These are phyloP conservation scores for Malacosoma neustria DNA, from an alignment of 2,888 invertebrate species.

Conservation along the genomic window DNA sequence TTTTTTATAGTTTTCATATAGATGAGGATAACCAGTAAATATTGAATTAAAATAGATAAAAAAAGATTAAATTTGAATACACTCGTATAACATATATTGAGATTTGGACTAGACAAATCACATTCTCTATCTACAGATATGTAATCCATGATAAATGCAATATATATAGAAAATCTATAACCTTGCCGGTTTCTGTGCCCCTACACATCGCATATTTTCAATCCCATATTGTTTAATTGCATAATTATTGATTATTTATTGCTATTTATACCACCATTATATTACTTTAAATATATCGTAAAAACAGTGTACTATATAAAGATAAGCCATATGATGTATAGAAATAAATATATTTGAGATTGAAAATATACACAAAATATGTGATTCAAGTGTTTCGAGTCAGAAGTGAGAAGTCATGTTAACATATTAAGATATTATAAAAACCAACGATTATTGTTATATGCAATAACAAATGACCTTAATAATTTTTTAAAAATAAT, in stretches of 20 bases:
- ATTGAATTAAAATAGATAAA: too few species aligned
- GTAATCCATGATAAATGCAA: slow-evolving; percentile 73
- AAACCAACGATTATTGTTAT: slow-evolving; percentile 40
- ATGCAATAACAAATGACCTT: slow-evolving; percentile 24
- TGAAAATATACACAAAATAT: slow-evolving; percentile 54
- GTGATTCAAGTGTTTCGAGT: slow-evolving; percentile 53
- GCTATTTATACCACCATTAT: not conserved
- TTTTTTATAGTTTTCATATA: too few species aligned
- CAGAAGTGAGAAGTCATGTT: slow-evolving; percentile 36
- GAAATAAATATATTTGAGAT: slow-evolving; percentile 29
- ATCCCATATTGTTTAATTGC: slow-evolving; percentile 23
- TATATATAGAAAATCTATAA: slow-evolving; percentile 63
- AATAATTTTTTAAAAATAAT: slow-evolving; percentile 59
- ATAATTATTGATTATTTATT: not conserved
- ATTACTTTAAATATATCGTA: not conserved
- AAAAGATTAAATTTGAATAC: slow-evolving; percentile 61
- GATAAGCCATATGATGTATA: not conserved
- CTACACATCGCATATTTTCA: slow-evolving; percentile 56
- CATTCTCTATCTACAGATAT: slow-evolving; percentile 74
- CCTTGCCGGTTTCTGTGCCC: slow-evolving; percentile 52
- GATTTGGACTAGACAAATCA: slow-evolving; percentile 73
- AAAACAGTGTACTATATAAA: not conserved
- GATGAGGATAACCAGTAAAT: too few species aligned
- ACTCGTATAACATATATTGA: slow-evolving; percentile 46
- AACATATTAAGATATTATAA: slow-evolving; percentile 25